phyloP scores from a whole-genome alignment of 2,888 invertebrate species.

The Orthonychiurus folsomi region DNA sequence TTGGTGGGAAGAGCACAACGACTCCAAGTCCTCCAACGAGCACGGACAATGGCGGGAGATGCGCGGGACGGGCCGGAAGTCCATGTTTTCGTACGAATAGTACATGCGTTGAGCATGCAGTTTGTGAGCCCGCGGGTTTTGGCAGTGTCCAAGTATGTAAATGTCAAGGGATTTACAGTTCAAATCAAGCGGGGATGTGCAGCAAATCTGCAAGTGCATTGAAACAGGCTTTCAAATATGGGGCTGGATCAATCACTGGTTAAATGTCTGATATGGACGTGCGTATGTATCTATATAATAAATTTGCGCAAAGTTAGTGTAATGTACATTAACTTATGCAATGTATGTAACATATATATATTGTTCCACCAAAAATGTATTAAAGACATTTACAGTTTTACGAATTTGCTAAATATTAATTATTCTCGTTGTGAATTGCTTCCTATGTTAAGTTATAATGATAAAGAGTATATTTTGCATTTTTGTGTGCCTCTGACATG shows the following conservation, averaged over 20 bases:
- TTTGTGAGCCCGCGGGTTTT: slow-evolving; percentile 15
- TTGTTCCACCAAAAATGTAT: no score
- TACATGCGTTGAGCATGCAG: slow-evolving; percentile 29
- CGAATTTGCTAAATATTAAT: no score
- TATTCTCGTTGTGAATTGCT: no score
- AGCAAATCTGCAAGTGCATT: slow-evolving; percentile 28
- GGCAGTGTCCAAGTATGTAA: slow-evolving; percentile 25
- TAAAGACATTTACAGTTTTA: no score
- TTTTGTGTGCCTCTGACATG: no score
- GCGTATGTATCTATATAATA: no score
- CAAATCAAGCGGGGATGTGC: slow-evolving; percentile 24
- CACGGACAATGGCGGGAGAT: slow-evolving; percentile 18
- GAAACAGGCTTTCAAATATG: slow-evolving; percentile 23
- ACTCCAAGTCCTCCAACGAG: slow-evolving; percentile 15
- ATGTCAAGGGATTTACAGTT: slow-evolving; percentile 31
- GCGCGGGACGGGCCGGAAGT: slow-evolving; percentile 28
- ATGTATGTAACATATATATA: no score
- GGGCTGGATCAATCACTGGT: neutral
- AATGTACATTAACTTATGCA: no score
- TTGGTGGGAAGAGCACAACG: neutral
- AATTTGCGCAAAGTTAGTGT: no score
- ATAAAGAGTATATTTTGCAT: no score
- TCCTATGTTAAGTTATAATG: no score
- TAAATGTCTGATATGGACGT: no score
- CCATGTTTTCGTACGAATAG: slow-evolving; percentile 27